Conservation (phyloP, 2,797 vertebrate genomes). For the Melanotaenia maccullochi region DNA sequence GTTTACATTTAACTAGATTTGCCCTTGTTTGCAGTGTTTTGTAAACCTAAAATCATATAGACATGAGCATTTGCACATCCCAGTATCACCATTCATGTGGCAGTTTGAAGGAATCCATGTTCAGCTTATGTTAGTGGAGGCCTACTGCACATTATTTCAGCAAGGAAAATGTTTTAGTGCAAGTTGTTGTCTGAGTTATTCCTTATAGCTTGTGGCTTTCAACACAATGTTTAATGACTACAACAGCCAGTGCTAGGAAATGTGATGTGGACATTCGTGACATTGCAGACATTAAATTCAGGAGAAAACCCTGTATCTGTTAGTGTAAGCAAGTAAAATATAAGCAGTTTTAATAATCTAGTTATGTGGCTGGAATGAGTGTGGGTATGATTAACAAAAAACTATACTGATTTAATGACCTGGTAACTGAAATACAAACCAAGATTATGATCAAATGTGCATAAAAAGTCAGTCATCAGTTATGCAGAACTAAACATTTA, state of each 20-base stretch:
- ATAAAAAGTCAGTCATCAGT: background rate
- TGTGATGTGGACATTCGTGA: background rate
- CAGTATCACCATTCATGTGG: background rate
- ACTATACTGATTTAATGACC: background rate
- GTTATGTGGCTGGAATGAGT: background rate
- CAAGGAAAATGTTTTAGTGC: background rate
- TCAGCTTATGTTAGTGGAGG: background rate
- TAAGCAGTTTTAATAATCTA: background rate
- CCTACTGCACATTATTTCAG: background rate
- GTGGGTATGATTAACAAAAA: background rate
- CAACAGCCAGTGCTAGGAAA: background rate
- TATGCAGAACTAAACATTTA: background rate
- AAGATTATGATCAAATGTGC: background rate
- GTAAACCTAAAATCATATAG: background rate
- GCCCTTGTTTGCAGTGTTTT: background rate
- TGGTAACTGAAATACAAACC: background rate
- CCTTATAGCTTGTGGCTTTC: background rate
- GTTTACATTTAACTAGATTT: background rate
- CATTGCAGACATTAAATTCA: background rate
- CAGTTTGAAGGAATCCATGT: too few species aligned
- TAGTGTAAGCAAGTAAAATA: background rate
- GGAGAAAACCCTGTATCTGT: background rate
- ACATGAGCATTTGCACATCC: background rate
- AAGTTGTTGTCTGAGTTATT: background rate
- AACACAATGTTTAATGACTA: too few species aligned